phyloP scores from a whole-genome alignment of 2,113 vertebrate species.

The Lycaon pictus region DNA sequence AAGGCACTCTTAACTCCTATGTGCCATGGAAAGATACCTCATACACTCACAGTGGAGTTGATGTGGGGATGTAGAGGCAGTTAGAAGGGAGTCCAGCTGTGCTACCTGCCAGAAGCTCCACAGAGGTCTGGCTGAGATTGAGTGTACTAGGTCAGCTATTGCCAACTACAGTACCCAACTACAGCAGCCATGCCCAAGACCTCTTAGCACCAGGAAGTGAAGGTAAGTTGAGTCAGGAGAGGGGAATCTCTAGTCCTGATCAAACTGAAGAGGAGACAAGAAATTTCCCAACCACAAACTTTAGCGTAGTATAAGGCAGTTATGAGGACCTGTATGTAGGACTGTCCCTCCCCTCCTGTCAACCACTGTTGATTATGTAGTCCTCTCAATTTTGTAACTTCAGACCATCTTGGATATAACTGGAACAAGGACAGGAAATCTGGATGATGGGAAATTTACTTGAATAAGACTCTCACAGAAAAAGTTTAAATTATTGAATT shows the following conservation, averaged over 20 bases:
- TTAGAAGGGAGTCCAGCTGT: not conserved
- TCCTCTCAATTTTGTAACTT: not conserved
- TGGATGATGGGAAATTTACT: not conserved
- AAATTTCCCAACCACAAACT: not conserved
- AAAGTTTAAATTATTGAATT: not conserved
- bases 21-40: not conserved
- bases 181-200: not conserved
- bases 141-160: not conserved
- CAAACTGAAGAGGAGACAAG: not conserved
- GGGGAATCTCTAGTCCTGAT: not conserved
- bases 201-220: not conserved
- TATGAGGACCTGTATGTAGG: accelerated
- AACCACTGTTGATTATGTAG: too few relatives aligned
- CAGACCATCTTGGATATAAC: not conserved
- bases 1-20: not conserved
- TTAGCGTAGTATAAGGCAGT: not conserved
- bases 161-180: too few relatives aligned
- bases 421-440: not conserved
- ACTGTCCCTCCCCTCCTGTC: not conserved
- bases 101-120: not conserved
- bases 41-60: not conserved
- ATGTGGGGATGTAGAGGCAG: not conserved
- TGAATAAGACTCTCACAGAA: not conserved
- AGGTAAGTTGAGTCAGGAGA: not conserved
- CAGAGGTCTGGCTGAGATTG: not conserved